These are phyloP conservation scores for Calyptommatus sinebrachiatus DNA, from an alignment of 2,113 vertebrate genomes.

Conservation along the genomic window DNA sequence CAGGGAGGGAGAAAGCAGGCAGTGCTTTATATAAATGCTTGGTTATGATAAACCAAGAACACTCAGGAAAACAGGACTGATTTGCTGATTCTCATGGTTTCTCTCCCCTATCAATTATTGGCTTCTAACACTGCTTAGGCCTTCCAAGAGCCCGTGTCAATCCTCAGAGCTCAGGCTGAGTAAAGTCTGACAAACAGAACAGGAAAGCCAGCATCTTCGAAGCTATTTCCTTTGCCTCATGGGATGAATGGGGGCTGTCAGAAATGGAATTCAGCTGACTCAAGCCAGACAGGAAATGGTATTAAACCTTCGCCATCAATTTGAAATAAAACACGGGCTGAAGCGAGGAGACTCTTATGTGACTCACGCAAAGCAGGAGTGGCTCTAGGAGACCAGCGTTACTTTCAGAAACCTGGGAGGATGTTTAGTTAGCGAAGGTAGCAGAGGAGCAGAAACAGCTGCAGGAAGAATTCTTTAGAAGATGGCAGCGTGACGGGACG, in stretches of 20 bases:
- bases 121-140: background rate
- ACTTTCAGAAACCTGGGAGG: constrained; percentile 17
- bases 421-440: constrained; percentile 44
- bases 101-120: background rate
- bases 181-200: constrained; percentile 17
- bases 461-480: background rate
- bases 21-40: background rate
- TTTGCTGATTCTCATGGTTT: background rate
- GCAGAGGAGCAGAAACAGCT: constrained; percentile 17
- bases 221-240: constrained; percentile 30
- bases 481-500: background rate
- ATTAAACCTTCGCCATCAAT: constrained; percentile 44
- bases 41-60: background rate
- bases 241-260: constrained; percentile 31
- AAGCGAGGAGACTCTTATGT: background rate
- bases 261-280: constrained; percentile 53
- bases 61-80: background rate
- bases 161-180: background rate
- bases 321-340: constrained; percentile 29
- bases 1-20: background rate
- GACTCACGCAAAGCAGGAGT: constrained; percentile 50
- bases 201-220: constrained; percentile 1
- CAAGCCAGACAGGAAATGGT: constrained; percentile 56
- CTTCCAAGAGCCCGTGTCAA: background rate
- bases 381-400: background rate